Evolutionary conservation across 2,113 vertebrate genomes (phyloP).

Genomic region (Orthochromis indermauri): DNA sequence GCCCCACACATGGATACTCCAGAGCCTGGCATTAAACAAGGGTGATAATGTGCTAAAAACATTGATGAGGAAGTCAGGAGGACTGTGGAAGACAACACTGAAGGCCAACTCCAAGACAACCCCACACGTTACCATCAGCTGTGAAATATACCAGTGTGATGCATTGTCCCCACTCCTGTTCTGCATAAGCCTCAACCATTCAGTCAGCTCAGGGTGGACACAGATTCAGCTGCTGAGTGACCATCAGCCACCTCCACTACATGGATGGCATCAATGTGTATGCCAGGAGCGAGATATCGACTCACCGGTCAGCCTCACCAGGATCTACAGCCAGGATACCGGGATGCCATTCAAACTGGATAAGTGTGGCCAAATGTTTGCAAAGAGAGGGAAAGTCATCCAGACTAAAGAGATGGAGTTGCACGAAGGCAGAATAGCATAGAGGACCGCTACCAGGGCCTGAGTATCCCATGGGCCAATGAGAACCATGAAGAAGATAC

Average conservation of each 20-base stretch:
- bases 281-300: neutral
- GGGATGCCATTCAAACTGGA: neutral
- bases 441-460: neutral
- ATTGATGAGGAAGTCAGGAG: accelerated
- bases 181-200: neutral
- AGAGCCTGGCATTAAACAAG: neutral
- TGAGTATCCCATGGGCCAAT: neutral
- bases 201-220: neutral
- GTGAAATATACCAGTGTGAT: neutral
- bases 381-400: neutral
- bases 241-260: neutral
- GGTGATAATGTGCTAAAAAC: neutral
- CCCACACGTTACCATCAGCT: neutral
- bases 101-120: neutral
- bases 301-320: neutral
- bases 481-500: neutral
- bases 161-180: neutral
- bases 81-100: neutral
- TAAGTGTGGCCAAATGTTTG: neutral
- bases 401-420: neutral
- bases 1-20: neutral
- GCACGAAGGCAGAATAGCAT: neutral
- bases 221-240: neutral
- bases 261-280: neutral
- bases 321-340: neutral